phyloP scores from a whole-genome alignment of 2,888 invertebrate species.

The Coleophora deauratella region DNA sequence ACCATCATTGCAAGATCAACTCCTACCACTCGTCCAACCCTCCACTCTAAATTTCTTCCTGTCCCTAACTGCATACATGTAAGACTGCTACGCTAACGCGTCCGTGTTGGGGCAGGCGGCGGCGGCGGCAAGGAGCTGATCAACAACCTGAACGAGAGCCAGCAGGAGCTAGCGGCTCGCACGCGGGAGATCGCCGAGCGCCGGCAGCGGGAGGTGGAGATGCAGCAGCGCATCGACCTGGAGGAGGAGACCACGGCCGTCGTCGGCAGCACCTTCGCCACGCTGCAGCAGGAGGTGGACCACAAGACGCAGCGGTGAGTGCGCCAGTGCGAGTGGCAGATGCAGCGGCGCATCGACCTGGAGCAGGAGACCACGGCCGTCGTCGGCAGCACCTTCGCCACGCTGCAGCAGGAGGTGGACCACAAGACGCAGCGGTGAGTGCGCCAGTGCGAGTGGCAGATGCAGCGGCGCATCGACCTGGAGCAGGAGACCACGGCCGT shows the following conservation, averaged over 20 bases:
- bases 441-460: neutral
- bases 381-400: constrained; percentile 92
- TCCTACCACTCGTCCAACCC: too few relatives aligned
- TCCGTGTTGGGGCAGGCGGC: too few relatives aligned
- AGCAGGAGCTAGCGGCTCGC: constrained; percentile 87
- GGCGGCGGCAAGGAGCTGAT: constrained; percentile 85
- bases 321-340: constrained; percentile 85
- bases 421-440: constrained; percentile 85
- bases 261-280: constrained; percentile 91
- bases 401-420: constrained; percentile 97
- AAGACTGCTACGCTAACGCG: too few relatives aligned
- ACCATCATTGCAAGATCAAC: too few relatives aligned
- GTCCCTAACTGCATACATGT: too few relatives aligned
- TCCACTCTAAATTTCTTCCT: too few relatives aligned
- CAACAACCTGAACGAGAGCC: constrained; percentile 96
- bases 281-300: constrained; percentile 97
- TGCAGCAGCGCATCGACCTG: constrained; percentile 93
- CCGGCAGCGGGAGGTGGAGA: constrained; percentile 90
- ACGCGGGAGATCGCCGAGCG: constrained; percentile 92
- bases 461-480: constrained; percentile 78
- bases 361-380: constrained; percentile 95
- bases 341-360: constrained; percentile 93
- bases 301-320: constrained; percentile 85
- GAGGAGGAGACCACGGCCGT: constrained; percentile 95
- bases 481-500: constrained; percentile 95